These are phyloP conservation scores for Galerucella nymphaeae DNA, from an alignment of 2,888 invertebrate genomes.

Conservation along the genomic window DNA sequence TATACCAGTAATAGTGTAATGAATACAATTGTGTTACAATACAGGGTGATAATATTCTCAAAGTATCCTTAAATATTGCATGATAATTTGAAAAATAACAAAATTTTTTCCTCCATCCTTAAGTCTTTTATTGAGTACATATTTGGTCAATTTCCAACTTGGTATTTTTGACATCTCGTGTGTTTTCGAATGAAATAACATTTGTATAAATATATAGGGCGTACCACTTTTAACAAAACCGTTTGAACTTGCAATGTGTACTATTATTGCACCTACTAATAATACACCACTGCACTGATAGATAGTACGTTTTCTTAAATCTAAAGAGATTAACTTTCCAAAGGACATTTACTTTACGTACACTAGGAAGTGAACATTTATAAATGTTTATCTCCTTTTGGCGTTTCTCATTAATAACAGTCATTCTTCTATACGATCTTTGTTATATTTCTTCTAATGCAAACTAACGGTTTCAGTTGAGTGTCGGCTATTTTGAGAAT, in stretches of 20 bases:
- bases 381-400: background rate
- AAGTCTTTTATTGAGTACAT: too few relatives aligned
- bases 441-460: slow-evolving; percentile 1
- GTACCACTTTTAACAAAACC: too few relatives aligned
- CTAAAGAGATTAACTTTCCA: background rate
- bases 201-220: too few relatives aligned
- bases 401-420: slow-evolving; percentile 8
- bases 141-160: too few relatives aligned
- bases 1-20: background rate
- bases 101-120: too few relatives aligned
- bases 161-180: too few relatives aligned
- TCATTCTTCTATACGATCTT: slow-evolving; percentile 4
- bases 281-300: too few relatives aligned
- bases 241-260: too few relatives aligned
- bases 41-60: background rate
- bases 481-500: background rate
- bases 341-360: background rate
- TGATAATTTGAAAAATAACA: too few relatives aligned
- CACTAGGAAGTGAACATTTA: background rate
- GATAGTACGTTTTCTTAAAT: too few relatives aligned
- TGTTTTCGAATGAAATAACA: too few relatives aligned
- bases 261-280: too few relatives aligned
- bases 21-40: background rate
- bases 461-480: slow-evolving; percentile 4
- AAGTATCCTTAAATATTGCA: background rate